Evolutionary conservation across 2,797 vertebrate species (phyloP).

Genomic region (Otus scops): DNA sequence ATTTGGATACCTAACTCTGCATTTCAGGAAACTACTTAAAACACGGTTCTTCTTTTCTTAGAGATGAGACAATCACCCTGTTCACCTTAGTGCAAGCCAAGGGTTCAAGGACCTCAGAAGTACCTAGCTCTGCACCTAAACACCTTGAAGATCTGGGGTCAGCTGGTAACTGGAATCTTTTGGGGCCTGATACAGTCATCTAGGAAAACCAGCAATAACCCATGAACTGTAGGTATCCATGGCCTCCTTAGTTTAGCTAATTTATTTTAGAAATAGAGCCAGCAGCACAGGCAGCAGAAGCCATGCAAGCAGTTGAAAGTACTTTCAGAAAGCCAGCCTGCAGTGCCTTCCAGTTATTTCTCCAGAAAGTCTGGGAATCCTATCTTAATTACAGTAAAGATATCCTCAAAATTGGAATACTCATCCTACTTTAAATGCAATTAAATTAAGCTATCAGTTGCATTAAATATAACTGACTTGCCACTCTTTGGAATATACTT

Average conservation of each 20-base stretch:
- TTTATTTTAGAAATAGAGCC: not conserved
- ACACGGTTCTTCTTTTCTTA: not conserved
- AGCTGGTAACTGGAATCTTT: not conserved
- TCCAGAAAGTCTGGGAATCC: not conserved
- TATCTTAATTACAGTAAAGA: not conserved
- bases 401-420: not conserved
- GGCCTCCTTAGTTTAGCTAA: not conserved
- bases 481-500: not conserved
- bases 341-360: not conserved
- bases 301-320: not conserved
- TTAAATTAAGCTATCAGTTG: not conserved
- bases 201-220: not conserved
- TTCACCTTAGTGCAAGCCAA: not conserved
- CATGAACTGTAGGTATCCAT: not conserved
- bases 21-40: not conserved
- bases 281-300: not conserved
- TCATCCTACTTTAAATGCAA: not conserved
- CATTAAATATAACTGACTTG: not conserved
- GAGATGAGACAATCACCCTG: not conserved
- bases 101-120: not conserved
- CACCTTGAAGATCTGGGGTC: not conserved
- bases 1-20: not conserved
- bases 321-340: not conserved
- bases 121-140: not conserved
- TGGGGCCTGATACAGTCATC: not conserved